phyloP scores from a whole-genome alignment of 2,797 vertebrate genomes.

The Eulemur rubriventer region DNA sequence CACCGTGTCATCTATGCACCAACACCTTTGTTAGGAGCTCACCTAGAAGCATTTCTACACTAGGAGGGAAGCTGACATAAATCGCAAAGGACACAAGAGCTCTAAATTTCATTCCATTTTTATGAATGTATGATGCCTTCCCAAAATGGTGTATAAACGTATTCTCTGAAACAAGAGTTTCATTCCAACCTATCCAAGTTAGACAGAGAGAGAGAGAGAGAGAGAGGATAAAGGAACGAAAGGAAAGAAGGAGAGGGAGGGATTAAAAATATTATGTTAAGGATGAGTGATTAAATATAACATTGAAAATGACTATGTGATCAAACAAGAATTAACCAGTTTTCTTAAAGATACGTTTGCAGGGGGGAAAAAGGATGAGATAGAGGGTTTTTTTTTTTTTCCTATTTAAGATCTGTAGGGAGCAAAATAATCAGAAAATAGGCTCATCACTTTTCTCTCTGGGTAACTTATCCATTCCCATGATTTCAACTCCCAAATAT shows the following conservation, averaged over 20 bases:
- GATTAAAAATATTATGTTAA: neutral
- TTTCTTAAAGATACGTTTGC: slow-evolving; percentile 16
- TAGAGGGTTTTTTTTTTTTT: neutral
- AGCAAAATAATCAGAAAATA: slow-evolving; percentile 28
- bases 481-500: slow-evolving; percentile 37
- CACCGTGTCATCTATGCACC: neutral
- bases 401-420: neutral
- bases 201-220: neutral
- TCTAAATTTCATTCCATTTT: neutral
- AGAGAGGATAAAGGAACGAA: neutral
- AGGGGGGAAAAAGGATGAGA: neutral
- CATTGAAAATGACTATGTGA: neutral
- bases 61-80: neutral
- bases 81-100: neutral
- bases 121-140: neutral
- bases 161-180: neutral
- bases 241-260: neutral
- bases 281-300: neutral
- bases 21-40: neutral
- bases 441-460: neutral
- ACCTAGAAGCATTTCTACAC: neutral
- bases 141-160: neutral
- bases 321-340: slow-evolving; percentile 6
- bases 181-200: neutral
- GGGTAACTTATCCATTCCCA: neutral